Evolutionary conservation across 1,140 invertebrate species (phyloP).

Genomic region (Philaenus spumarius): DNA sequence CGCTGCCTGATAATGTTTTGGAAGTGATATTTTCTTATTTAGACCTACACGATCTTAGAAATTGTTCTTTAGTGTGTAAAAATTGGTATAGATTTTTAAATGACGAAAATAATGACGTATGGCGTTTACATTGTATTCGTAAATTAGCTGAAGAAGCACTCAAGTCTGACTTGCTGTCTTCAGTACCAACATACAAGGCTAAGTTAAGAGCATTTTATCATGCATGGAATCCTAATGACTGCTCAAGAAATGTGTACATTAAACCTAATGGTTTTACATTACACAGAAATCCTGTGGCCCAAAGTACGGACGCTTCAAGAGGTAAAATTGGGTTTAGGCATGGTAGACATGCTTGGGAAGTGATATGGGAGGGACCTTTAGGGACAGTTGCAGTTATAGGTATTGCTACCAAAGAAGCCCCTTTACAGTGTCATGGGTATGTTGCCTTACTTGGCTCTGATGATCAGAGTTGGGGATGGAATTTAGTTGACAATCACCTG

Average conservation of each 20-base stretch:
- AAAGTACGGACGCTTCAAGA: constrained; percentile 94
- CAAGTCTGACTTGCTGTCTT: constrained; percentile 86
- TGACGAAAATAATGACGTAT: constrained; percentile 94
- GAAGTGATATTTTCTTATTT: constrained; percentile 94
- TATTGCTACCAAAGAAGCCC: constrained; percentile 90
- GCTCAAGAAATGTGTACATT: constrained; percentile 93
- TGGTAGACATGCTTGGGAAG: constrained; percentile 96
- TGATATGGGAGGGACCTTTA: constrained; percentile 97
- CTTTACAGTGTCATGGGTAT: constrained; percentile 88
- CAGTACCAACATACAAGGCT: constrained; percentile 84
- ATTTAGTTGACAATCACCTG: constrained; percentile 95
- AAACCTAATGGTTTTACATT: constrained; percentile 96
- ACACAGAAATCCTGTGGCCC: constrained; percentile 95
- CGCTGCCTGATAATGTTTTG: constrained; percentile 69
- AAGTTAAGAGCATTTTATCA: constrained; percentile 92
- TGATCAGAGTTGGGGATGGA: constrained; percentile 98
- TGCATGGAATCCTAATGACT: constrained; percentile 96
- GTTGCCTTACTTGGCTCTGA: constrained; percentile 90
- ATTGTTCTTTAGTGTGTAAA: constrained; percentile 89
- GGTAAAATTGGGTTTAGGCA: constrained; percentile 90
- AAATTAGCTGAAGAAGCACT: constrained; percentile 86
- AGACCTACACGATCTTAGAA: constrained; percentile 74
- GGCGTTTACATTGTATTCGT: constrained; percentile 83
- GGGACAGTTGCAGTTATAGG: constrained; percentile 94
- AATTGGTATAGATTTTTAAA: constrained; percentile 86